Percentiles rank a stretch among this genome's conserved stretches.
phyloP scores from a whole-genome alignment of 2,797 vertebrate genomes.

The Hylomyscus alleni region DNA sequence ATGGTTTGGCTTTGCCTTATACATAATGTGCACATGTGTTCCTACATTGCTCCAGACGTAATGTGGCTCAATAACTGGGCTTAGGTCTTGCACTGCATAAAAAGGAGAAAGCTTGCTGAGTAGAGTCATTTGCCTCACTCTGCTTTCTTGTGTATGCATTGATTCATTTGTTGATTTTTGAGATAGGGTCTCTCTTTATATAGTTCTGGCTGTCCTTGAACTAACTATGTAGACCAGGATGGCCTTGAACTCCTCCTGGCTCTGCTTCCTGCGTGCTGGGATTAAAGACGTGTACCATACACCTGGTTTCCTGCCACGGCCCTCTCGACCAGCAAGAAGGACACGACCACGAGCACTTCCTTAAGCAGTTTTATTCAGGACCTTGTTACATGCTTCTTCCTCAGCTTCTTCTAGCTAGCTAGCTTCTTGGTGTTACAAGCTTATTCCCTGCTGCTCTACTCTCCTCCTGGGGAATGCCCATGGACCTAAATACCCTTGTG shows the following conservation, averaged over 20 bases:
- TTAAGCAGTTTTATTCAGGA: too few relatives aligned
- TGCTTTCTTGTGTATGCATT: background rate
- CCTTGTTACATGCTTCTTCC: too few relatives aligned
- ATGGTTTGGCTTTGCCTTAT: background rate
- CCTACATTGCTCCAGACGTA: background rate
- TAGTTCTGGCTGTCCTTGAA: too few relatives aligned
- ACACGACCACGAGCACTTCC: too few relatives aligned
- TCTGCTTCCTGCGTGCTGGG: background rate
- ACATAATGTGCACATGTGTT: background rate
- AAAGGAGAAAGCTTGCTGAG: background rate
- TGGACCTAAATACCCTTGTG: too few relatives aligned
- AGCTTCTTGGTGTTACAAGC: too few relatives aligned
- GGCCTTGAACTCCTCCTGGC: background rate
- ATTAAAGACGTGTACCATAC: background rate
- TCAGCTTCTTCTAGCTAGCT: too few relatives aligned
- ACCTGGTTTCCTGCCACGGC: too few relatives aligned
- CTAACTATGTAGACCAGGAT: background rate
- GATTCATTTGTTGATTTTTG: too few relatives aligned
- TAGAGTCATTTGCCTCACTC: background rate
- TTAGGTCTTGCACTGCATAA: background rate
- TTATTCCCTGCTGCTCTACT: too few relatives aligned
- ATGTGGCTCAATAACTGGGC: background rate
- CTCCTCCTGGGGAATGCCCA: too few relatives aligned
- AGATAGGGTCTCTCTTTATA: background rate
- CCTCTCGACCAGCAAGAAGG: too few relatives aligned